Evolutionary conservation across 2,113 vertebrate genomes (phyloP), one percentile per base, ranked within the genome.

Genomic region (Lucifuga dentata): DNA sequence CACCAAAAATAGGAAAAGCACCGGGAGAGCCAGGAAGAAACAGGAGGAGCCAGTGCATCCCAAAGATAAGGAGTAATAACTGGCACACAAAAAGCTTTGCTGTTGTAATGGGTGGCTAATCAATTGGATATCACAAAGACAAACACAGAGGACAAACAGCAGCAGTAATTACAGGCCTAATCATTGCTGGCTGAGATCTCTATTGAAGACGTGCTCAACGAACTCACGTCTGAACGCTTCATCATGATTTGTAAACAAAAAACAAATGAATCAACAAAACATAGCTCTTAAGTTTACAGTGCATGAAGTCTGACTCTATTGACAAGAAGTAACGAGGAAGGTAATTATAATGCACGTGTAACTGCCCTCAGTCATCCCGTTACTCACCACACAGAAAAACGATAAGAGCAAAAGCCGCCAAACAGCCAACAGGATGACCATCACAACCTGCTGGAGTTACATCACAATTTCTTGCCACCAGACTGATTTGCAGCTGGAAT

Each of bases 91-190:
- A 81, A 48, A 81, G 76, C 41, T 16, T 38, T 40, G 71, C 52
- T 55, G 67, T 81, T 66, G 69, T 78, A 81, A 81, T 71, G 21
- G 68, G 51, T 19, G 43, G 50, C 68, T 84, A 81, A 88, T 90
- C 81, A 88, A 86, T 76, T 49, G 40, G 53, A 70, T 61, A 81
- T 83, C 76, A 51, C 52, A 83, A 78, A 84, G 44, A 85, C 69
- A 76, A 86, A 87, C 77, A 73, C 48, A 0, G 16, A 64, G 62
- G 39, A 74, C 75, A 81, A 82, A 82, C 73, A 68, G 57, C 51
- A 53, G 49, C 74, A 80, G 60, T 81, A 71, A 85, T 86, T 81
- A 79, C 49, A 23, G 21, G 23, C 53, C 43, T 74, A 81, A 85
- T 81, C 72, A 76, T 29, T 17, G 53, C 78, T 49, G 35, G 23